Base-by-base conservation (phyloP, 2,113 vertebrate species). In the Pica pica region DNA sequence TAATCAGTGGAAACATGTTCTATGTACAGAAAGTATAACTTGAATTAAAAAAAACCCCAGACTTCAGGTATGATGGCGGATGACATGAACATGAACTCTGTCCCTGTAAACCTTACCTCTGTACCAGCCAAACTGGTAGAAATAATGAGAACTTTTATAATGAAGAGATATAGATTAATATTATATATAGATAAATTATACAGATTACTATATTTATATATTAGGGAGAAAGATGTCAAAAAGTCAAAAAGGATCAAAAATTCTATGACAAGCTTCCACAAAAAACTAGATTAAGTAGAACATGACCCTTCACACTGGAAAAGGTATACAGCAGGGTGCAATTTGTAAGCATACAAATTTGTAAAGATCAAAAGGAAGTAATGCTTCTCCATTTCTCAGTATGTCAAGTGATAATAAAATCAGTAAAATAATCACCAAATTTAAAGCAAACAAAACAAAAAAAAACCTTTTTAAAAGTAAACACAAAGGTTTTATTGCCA, bases 311-410 rank as follows among this genome's bases (percentile, higher is more conserved):
- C 44, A 52, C 10, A 15, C 2, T 55, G 23, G 20, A 46, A 91
- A 73, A 86, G 7, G 15, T 16, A 27, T 30, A 16, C 0, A 3
- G 6, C 12, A 42, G 33, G 49, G 33, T 68, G 4, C 0, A 4
- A 71, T 31, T 44, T 16, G 2, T 7, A 68, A 50, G 13, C 50
- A 60, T 31, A 44, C 6, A 79, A 31, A 35, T 69, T 13, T 56
- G 6, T 49, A 22, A 74, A 76, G 13, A 39, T 68, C 9, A 50
- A 76, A 80, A 91, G 4, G 35, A 74, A 56, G 10, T 30, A 70
- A 39, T 30, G 0, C 0, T 76, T 67, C 41, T 83, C 16, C 4
- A 30, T 60, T 50, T 80, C 16, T 91, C 13, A 47, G 7, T 76
- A 41, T 42, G 18, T 52, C 49, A 55, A 4, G 9, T 23, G 30